These are phyloP conservation scores for Rhamnusium bicolor DNA, from an alignment of 2,888 invertebrate species.

Conservation along the genomic window DNA sequence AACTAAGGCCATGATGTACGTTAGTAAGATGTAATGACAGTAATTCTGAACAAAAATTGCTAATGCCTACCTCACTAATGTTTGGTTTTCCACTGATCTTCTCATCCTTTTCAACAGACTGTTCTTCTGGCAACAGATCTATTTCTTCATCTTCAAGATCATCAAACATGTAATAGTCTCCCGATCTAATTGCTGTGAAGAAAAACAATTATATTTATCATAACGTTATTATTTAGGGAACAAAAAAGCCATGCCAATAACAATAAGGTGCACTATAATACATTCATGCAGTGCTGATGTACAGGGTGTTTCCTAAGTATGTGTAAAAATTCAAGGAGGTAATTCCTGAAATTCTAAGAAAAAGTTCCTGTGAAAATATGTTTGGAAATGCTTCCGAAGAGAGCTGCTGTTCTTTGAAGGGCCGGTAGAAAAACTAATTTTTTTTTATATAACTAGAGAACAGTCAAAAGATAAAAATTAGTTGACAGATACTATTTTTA, in stretches of 20 bases:
- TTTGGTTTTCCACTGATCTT: conserved; percentile 54
- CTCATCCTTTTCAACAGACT: conserved; percentile 52
- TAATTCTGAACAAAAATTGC: neutral
- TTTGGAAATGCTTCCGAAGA: no score
- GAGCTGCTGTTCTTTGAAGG: no score
- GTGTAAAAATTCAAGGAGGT: no score
- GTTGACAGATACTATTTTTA: no score
- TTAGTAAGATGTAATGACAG: neutral
- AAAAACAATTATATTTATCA: conserved; percentile 21
- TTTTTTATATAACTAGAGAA: no score
- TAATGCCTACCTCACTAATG: conserved; percentile 61
- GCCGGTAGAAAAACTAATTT: no score
- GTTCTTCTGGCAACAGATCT: conserved; percentile 72
- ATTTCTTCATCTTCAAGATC: conserved; percentile 88
- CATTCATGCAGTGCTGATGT: neutral
- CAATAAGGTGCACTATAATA: neutral
- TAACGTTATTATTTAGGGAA: conserved; percentile 28
- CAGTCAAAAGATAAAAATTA: no score
- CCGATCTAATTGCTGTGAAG: conserved; percentile 92
- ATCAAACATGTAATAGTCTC: conserved; percentile 99
- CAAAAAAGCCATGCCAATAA: neutral
- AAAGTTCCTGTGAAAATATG: no score
- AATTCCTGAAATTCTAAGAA: no score
- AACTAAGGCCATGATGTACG: neutral
- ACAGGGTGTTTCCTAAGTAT: neutral